phyloP scores from a whole-genome alignment of 2,888 invertebrate genomes.

The Lymantria monacha region DNA sequence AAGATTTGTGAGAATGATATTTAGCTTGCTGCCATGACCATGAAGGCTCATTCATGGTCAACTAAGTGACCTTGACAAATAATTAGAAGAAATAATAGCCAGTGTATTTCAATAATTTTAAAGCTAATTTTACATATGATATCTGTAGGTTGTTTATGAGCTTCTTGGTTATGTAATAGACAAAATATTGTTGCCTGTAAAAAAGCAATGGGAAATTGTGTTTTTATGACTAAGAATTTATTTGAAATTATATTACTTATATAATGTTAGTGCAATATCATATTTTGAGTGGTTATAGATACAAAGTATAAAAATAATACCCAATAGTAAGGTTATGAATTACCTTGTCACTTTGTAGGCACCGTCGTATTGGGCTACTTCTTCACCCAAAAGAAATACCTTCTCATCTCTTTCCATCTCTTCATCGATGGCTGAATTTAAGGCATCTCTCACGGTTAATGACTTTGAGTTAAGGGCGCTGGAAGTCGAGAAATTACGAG shows the following conservation, averaged over 20 bases:
- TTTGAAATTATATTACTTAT: not conserved
- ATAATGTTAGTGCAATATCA: not conserved
- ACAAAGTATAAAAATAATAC: not conserved
- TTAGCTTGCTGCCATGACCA: too few relatives aligned
- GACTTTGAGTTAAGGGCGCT: conserved; percentile 77
- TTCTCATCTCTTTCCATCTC: conserved; percentile 96
- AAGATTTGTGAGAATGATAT: too few relatives aligned
- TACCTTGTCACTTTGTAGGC: conserved; percentile 95
- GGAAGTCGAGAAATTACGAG: conserved; percentile 69
- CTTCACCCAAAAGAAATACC: conserved; percentile 96
- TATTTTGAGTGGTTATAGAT: not conserved
- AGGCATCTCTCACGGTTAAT: conserved; percentile 97
- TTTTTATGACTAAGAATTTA: not conserved
- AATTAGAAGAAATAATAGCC: not conserved
- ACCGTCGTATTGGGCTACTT: conserved; percentile 99
- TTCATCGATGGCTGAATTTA: conserved; percentile 97
- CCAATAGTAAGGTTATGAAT: conserved; percentile 24
- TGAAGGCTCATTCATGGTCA: too few relatives aligned
- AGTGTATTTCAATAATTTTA: not conserved
- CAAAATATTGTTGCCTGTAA: conserved; percentile 1
- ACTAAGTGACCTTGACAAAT: not conserved
- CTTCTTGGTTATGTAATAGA: conserved; percentile 61
- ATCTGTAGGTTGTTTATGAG: conserved; percentile 49
- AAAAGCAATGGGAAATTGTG: not conserved
- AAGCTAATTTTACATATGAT: conserved; percentile 5